Percentiles rank a stretch among this genome's conserved stretches.
Conservation (phyloP, 2,888 invertebrate species). For the Chymomyza fuscimana region DNA sequence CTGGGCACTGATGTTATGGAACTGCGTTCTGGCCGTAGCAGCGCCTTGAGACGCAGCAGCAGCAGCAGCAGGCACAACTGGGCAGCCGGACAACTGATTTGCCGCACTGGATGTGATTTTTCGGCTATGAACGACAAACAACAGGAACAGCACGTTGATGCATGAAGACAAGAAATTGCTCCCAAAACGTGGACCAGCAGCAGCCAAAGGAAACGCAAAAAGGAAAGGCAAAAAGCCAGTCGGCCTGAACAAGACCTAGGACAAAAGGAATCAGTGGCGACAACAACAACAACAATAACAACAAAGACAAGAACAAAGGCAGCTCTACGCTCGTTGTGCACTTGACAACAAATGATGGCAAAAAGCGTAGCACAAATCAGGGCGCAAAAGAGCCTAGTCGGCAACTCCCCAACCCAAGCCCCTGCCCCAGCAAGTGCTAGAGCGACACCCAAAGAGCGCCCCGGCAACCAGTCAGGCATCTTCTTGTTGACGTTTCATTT, state of each 20-base stretch:
- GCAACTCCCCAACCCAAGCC: slow-evolving; percentile 6
- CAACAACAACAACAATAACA: slow-evolving; percentile 30
- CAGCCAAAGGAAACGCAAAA: background rate
- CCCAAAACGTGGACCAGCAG: slow-evolving; percentile 5
- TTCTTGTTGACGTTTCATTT: slow-evolving; percentile 69
- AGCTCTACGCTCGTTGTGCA: slow-evolving; percentile 17
- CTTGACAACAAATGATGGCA: slow-evolving; percentile 14
- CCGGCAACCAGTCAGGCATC: slow-evolving; percentile 24
- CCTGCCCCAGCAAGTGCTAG: too few relatives aligned
- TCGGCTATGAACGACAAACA: slow-evolving; percentile 26
- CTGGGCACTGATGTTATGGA: slow-evolving; percentile 57
- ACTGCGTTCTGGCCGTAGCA: background rate
- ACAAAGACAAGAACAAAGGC: background rate
- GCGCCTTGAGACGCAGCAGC: slow-evolving; percentile 14
- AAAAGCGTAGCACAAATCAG: slow-evolving; percentile 9
- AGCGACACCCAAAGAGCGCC: background rate
- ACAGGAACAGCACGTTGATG: background rate
- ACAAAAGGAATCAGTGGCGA: slow-evolving; percentile 65
- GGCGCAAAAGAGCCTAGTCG: slow-evolving; percentile 37
- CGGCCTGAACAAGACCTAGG: slow-evolving; percentile 40
- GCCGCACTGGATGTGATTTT: slow-evolving; percentile 54
- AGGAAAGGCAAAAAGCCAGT: background rate
- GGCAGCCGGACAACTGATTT: slow-evolving; percentile 22
- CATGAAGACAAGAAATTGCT: slow-evolving; percentile 3
- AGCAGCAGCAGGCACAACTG: slow-evolving; percentile 1